Evolutionary conservation across 2,888 invertebrate genomes (phyloP), one percentile per base, ranked within the genome.

Genomic region (Dynastes hyllus): DNA sequence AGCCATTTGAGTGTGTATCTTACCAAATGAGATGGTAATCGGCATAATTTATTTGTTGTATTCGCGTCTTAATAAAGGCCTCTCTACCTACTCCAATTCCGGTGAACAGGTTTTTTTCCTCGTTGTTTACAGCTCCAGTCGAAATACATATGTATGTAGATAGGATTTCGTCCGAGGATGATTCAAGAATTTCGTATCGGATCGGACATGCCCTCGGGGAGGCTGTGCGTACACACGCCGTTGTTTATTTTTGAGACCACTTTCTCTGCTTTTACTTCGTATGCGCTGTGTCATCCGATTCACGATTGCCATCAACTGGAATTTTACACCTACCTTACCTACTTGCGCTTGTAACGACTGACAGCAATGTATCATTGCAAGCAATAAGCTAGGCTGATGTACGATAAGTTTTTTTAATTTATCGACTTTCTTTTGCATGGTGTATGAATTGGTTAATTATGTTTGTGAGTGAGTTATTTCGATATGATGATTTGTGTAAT

Each of bases 181-280:
- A 61, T 75, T 75, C 27, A 75, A 61, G 73, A 75, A 75, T 61
- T 75, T 75, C 22, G 58, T 73, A 58, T 73, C 45, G 73, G 27
- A 73, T 58, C 9, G 58, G 5, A 61, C 5, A 45, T 73, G 73
- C 73, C 58, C 2, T 22, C 61, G n/a, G 27, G 55, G 55, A 11
- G 61, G 27, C 22, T 22, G 45, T 45, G 55, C 73, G 53, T 61
- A 40, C 58, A 45, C 61, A 75, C 6, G 61, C 71, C 73, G 61
- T 75, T 75, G 61, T 75, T 75, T 75, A 75, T 75, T 75, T 45
- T 75, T 45, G 73, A 50, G 29, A 75, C 73, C 73, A 75, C 73
- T 75, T 75, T 75, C 73, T 75, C 73, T 75, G 73, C 73, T 75
- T 75, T 75, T 75, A 75, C 73, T 75, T 75, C 71, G 32, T 55